Conservation (phyloP, 2,888 invertebrate species). For the Chesias legatella region DNA sequence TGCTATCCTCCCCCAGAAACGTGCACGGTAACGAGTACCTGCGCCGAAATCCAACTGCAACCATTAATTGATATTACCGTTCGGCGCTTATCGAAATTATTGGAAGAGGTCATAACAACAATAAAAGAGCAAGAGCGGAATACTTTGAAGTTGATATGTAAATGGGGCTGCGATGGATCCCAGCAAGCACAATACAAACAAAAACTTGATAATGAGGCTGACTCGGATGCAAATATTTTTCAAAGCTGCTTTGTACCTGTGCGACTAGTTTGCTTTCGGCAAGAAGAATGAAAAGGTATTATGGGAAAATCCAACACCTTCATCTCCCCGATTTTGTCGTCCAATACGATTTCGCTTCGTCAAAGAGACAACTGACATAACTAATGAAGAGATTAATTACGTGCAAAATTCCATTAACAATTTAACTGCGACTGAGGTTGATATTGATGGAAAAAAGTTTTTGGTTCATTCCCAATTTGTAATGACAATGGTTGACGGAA, state of each 20-base stretch:
- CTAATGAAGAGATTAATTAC: no score
- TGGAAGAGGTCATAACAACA: no score
- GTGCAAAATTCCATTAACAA: no score
- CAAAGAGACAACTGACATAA: no score
- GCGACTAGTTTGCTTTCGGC: not conserved
- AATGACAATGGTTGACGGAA: not conserved
- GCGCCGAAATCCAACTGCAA: not conserved
- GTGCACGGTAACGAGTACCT: not conserved
- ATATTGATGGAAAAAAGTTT: no score
- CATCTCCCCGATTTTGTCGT: constrained; percentile 28
- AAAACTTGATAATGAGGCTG: constrained; percentile 25
- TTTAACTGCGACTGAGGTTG: no score
- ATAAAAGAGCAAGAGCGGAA: constrained; percentile 13
- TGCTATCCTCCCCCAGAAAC: constrained; percentile 16
- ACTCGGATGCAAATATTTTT: constrained; percentile 36
- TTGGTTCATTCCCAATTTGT: no score
- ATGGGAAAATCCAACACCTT: constrained; percentile 33
- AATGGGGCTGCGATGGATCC: constrained; percentile 38
- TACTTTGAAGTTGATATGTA: no score
- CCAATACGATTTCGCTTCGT: constrained; percentile 15
- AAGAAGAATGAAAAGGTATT: constrained; percentile 26
- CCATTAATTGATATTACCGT: constrained; percentile 16
- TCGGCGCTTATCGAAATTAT: constrained; percentile 4
- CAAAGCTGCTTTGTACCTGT: constrained; percentile 20
- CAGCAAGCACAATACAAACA: constrained; percentile 33